Evolutionary conservation across 2,888 invertebrate genomes (phyloP).

Genomic region (Galeopsomyia nigrocyanea): DNA sequence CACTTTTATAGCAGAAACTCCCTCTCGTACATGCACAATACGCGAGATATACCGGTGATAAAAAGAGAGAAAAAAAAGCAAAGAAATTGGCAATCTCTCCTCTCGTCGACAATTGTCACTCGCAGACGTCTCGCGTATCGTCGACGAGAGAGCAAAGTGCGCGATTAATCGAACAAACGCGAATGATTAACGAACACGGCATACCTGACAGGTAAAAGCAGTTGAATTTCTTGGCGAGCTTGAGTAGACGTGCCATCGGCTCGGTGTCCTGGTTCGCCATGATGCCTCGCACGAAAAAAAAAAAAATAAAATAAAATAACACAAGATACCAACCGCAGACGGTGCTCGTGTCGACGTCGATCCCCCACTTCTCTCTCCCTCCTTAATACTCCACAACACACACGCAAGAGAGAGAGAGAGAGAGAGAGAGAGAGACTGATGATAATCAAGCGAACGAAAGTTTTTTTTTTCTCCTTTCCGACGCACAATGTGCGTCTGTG

Average conservation of each 20-base stretch:
- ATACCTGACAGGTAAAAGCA: slow-evolving; percentile 90
- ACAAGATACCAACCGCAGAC: no score
- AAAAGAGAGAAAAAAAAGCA: no score
- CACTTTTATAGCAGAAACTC: no score
- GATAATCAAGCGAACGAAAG: no score
- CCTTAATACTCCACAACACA: background rate
- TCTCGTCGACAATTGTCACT: background rate
- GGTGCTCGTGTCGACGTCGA: background rate
- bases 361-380: background rate
- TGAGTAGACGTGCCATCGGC: slow-evolving; percentile 79
- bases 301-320: no score
- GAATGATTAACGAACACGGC: slow-evolving; percentile 51
- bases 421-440: background rate
- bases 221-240: slow-evolving; percentile 89
- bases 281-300: slow-evolving; percentile 52
- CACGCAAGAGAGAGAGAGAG: background rate
- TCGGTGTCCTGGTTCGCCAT: slow-evolving; percentile 68
- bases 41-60: no score
- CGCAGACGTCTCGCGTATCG: no score
- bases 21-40: background rate
- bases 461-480: no score
- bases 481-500: no score
- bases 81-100: background rate
- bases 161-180: background rate
- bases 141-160: background rate